Evolutionary conservation across 2,113 vertebrate genomes (phyloP).

Genomic region (Pangasianodon gigas): DNA sequence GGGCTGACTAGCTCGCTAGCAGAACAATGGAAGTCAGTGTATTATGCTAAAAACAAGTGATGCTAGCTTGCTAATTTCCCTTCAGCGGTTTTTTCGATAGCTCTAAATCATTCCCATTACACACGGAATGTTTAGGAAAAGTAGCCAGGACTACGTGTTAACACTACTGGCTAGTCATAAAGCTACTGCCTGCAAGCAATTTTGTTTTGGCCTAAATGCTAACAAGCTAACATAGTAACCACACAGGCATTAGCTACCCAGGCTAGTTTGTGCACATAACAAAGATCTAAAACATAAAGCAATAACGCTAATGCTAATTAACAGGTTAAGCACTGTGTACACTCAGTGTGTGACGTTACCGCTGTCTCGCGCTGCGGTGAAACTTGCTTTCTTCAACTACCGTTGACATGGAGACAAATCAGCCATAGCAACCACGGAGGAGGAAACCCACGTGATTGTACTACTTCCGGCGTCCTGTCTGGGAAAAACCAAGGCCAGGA

Average conservation of each 20-base stretch:
- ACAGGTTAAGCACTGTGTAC: neutral
- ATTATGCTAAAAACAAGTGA: neutral
- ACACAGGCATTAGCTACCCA: neutral
- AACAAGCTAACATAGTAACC: constrained; percentile 29
- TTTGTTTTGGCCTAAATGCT: constrained; percentile 32
- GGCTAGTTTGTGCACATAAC: neutral
- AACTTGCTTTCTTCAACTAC: constrained; percentile 32
- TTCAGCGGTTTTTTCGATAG: neutral
- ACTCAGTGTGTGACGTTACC: neutral
- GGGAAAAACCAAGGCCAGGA: neutral
- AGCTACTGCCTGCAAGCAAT: neutral
- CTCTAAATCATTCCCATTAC: neutral
- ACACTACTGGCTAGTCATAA: neutral
- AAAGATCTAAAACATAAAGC: neutral
- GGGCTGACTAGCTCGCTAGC: constrained; percentile 4
- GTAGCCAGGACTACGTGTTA: neutral
- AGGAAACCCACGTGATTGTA: constrained; percentile 38
- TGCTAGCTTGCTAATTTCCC: neutral
- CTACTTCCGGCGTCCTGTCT: constrained; percentile 28
- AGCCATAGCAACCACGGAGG: constrained; percentile 41
- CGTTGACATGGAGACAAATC: constrained; percentile 54
- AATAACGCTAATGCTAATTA: neutral
- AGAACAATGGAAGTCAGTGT: neutral
- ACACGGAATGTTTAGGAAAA: neutral
- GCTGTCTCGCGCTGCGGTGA: neutral